These are phyloP conservation scores for Arenaria interpres DNA, from an alignment of 2,113 vertebrate genomes.

Conservation along the genomic window DNA sequence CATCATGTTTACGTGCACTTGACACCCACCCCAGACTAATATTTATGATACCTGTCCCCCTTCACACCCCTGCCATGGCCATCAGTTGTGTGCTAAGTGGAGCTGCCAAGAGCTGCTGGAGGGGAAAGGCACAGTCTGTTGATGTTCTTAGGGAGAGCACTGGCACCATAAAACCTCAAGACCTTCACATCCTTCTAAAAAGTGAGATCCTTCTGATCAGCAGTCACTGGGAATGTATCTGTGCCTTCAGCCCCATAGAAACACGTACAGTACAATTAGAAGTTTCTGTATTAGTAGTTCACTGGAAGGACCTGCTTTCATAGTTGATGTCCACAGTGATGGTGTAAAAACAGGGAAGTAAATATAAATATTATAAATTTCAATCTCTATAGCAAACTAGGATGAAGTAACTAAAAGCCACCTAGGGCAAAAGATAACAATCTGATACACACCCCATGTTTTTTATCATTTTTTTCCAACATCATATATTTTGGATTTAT, in stretches of 20 bases:
- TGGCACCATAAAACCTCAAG: neutral
- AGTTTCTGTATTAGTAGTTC: neutral
- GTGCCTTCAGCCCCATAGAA: neutral
- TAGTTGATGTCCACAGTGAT: neutral
- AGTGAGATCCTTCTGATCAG: neutral
- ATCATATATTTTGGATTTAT: neutral
- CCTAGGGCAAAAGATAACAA: neutral
- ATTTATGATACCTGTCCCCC: neutral
- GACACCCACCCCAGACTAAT: neutral
- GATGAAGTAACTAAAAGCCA: neutral
- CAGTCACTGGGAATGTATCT: neutral
- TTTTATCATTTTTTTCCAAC: neutral
- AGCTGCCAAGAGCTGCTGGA: neutral
- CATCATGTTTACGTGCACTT: neutral
- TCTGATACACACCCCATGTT: neutral
- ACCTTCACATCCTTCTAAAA: neutral
- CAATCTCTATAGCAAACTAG: neutral
- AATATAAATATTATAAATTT: neutral
- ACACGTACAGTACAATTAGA: neutral
- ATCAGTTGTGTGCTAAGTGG: neutral
- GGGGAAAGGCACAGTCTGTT: neutral
- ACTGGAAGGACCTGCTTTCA: neutral
- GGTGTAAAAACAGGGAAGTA: neutral
- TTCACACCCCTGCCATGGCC: neutral
- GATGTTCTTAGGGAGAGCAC: neutral